Evolutionary conservation across 1,140 invertebrate genomes (phyloP).

Genomic region (Campodea augens): DNA sequence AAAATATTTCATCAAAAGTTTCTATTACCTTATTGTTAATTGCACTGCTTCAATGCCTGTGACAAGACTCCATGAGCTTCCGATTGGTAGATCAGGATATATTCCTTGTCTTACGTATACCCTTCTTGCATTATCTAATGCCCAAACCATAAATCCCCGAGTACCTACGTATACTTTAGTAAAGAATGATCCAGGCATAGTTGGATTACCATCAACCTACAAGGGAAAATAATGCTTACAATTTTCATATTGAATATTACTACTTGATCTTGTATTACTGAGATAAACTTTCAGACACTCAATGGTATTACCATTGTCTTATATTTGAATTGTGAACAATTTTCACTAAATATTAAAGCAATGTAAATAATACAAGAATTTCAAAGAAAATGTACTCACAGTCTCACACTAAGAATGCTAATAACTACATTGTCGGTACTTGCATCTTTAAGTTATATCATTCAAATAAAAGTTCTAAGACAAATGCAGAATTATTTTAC

Average conservation of each 20-base stretch:
- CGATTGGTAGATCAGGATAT: slow-evolving; percentile 30
- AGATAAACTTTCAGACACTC: too few species aligned
- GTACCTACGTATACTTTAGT: slow-evolving; percentile 27
- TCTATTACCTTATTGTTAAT: slow-evolving; percentile 27
- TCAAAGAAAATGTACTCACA: too few species aligned
- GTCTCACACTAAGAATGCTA: too few species aligned
- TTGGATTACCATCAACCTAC: not conserved
- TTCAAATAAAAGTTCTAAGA: too few species aligned
- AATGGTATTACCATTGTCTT: too few species aligned
- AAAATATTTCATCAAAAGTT: too few species aligned
- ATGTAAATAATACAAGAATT: too few species aligned
- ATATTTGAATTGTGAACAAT: too few species aligned
- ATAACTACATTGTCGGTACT: too few species aligned
- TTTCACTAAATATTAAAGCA: too few species aligned
- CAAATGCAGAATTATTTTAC: too few species aligned
- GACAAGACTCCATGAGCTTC: slow-evolving; percentile 30
- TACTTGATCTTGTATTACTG: slow-evolving; percentile 7
- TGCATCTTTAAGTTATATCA: too few species aligned
- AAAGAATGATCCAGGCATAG: not conserved
- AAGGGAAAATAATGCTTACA: slow-evolving; percentile 7
- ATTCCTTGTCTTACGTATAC: slow-evolving; percentile 32
- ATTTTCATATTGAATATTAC: slow-evolving; percentile 5
- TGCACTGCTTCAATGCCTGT: slow-evolving; percentile 28
- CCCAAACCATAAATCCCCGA: slow-evolving; percentile 34
- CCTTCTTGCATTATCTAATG: slow-evolving; percentile 28